A percentile compares a stretch with the other conserved stretches of the same genome.
These are phyloP conservation scores for Acropternis orthonyx DNA, from an alignment of 2,797 vertebrate genomes.

Conservation along the genomic window DNA sequence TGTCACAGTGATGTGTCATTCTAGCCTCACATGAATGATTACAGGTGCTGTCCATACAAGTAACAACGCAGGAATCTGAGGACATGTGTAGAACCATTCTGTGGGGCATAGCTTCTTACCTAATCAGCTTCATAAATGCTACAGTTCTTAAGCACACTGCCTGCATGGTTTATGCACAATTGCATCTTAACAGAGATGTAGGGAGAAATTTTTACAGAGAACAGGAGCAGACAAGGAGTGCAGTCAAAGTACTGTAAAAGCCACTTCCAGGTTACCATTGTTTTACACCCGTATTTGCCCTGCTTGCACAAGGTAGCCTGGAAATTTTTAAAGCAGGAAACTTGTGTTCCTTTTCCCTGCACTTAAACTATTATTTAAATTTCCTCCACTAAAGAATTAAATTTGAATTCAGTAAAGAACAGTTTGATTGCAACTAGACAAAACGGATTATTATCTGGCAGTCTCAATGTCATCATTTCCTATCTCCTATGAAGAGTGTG, in stretches of 20 bases:
- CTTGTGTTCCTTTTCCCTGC: background rate
- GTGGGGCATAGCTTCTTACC: background rate
- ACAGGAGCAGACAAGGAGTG: background rate
- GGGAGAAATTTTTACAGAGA: background rate
- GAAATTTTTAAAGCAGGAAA: background rate
- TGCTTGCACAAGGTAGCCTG: background rate
- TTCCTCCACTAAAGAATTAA: background rate
- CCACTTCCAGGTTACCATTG: background rate
- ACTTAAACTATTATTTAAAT: background rate
- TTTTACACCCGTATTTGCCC: background rate
- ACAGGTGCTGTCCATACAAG: background rate
- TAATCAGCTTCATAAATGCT: background rate
- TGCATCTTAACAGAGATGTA: background rate
- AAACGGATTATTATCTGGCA: background rate
- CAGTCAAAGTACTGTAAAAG: background rate
- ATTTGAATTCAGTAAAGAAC: background rate
- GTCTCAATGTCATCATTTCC: background rate
- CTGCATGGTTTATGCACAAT: background rate
- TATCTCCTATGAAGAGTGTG: background rate
- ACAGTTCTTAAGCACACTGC: background rate
- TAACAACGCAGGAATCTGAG: slow-evolving; percentile 3
- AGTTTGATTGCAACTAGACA: background rate
- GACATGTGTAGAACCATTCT: background rate
- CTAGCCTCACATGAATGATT: background rate
- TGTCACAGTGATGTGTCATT: background rate